Percentiles rank a stretch among this genome's conserved stretches.
Conservation (phyloP, 2,113 vertebrate genomes). For the Colius striatus region DNA sequence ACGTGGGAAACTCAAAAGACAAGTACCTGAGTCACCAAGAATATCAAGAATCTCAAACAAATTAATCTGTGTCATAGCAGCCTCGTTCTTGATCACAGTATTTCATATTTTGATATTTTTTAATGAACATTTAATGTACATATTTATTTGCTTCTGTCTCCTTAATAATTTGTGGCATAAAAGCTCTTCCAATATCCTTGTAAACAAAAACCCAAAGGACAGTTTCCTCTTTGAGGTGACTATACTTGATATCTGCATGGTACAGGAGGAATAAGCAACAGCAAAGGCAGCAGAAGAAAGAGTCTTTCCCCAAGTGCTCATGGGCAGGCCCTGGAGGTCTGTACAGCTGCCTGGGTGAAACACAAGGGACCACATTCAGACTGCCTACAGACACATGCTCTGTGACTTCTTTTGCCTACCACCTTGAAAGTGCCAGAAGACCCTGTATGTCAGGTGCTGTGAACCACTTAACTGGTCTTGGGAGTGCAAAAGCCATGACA, state of each 20-base stretch:
- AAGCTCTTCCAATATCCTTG: background rate
- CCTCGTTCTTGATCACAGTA: background rate
- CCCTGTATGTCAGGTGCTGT: background rate
- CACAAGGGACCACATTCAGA: background rate
- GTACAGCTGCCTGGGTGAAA: background rate
- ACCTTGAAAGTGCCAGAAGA: background rate
- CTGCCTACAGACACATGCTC: background rate
- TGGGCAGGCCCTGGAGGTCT: background rate
- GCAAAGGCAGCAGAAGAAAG: rapidly evolving
- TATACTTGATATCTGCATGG: background rate
- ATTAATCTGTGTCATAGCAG: background rate
- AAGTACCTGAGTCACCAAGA: background rate
- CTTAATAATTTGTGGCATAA: background rate
- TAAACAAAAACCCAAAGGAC: background rate
- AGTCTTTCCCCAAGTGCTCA: background rate
- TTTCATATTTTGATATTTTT: background rate
- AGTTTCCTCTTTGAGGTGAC: background rate
- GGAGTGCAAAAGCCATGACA: background rate
- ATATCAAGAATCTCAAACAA: background rate
- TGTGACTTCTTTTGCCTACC: background rate
- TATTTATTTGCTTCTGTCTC: background rate
- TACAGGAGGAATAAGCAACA: background rate
- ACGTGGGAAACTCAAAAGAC: background rate
- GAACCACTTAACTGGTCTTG: background rate
- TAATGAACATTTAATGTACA: rapidly evolving